Conservation (phyloP, 2,888 invertebrate genomes). For the Noctua fimbriata region DNA sequence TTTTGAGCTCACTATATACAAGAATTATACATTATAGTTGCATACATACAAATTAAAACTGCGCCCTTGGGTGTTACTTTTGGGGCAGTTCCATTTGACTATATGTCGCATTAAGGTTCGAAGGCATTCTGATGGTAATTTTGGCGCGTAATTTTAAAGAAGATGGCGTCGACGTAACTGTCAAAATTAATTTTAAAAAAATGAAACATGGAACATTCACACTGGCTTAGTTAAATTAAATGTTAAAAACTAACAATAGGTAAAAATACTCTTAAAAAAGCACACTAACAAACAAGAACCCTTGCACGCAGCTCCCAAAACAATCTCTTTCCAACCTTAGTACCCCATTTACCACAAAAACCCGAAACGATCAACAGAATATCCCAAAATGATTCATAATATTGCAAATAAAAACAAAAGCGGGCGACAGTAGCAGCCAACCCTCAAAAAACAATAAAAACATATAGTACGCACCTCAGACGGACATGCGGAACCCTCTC, state of each 20-base stretch:
- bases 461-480: constrained; percentile 84
- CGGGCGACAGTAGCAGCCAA: constrained; percentile 75
- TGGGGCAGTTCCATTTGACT: constrained; percentile 52
- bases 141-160: constrained; percentile 27
- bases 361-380: constrained; percentile 66
- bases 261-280: background rate
- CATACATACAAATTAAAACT: constrained; percentile 82
- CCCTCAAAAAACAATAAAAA: constrained; percentile 81
- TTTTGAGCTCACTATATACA: constrained; percentile 75
- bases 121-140: constrained; percentile 24
- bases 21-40: constrained; percentile 79
- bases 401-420: constrained; percentile 73
- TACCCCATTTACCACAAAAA: constrained; percentile 61
- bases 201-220: background rate
- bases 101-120: constrained; percentile 29
- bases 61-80: constrained; percentile 73
- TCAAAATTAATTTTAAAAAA: background rate
- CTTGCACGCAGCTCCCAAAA: constrained; percentile 12
- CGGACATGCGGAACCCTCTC: constrained; percentile 84
- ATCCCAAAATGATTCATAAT: constrained; percentile 69
- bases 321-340: constrained; percentile 27
- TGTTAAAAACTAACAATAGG: background rate
- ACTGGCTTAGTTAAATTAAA: background rate
- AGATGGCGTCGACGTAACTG: background rate
- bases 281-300: background rate